A percentile compares a stretch with the other conserved stretches of the same genome.
Conservation (phyloP, 1,140 invertebrate genomes). For the Elysia chlorotica region DNA sequence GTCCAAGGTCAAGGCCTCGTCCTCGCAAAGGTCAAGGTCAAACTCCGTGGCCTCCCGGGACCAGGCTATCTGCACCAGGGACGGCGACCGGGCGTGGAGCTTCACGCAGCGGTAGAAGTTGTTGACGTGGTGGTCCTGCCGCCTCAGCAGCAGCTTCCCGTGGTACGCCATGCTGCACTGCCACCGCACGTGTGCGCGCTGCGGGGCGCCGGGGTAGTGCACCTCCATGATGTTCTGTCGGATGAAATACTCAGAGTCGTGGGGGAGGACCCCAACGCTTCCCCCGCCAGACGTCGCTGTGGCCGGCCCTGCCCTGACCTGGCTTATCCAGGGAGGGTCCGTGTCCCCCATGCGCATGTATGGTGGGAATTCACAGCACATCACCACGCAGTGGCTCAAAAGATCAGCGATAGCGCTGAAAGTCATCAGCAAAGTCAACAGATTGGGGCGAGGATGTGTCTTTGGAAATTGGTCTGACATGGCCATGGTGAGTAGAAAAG, state of each 20-base stretch:
- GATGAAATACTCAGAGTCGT: conserved; percentile 19
- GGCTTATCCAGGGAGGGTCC: conserved; percentile 24
- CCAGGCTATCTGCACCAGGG: conserved; percentile 31
- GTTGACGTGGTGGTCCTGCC: conserved; percentile 20
- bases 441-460: too few relatives aligned
- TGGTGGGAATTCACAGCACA: too few relatives aligned
- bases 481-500: too few relatives aligned
- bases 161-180: conserved; percentile 21
- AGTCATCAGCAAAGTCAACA: too few relatives aligned
- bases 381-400: too few relatives aligned
- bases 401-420: too few relatives aligned
- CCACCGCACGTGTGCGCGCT: conserved; percentile 12
- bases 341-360: conserved; percentile 19
- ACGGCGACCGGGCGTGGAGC: conserved; percentile 29
- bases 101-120: conserved; percentile 26
- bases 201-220: neutral
- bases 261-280: too few relatives aligned
- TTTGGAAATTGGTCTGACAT: too few relatives aligned
- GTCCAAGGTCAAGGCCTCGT: conserved; percentile 23
- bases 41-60: conserved; percentile 18
- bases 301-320: conserved; percentile 20
- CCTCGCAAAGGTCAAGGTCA: conserved; percentile 30
- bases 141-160: conserved; percentile 29
- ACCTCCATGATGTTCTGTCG: conserved; percentile 27
- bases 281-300: too few relatives aligned